A percentile compares a stretch with the other conserved stretches of the same genome.
Evolutionary conservation across 2,797 vertebrate species (phyloP).

Genomic region (Chelidonichthys spinosus): DNA sequence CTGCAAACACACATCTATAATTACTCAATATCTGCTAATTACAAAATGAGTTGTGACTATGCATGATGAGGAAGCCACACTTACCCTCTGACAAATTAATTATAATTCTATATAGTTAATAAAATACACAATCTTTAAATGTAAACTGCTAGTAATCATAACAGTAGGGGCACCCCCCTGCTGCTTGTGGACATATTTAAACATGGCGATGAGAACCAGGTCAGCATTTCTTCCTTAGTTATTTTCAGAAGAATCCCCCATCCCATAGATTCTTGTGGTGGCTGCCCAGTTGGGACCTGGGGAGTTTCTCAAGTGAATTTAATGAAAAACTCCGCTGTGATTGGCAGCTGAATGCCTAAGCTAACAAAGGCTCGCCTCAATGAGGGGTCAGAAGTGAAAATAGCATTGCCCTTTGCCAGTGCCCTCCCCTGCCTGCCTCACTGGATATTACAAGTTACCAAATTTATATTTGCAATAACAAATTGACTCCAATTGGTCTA

Average conservation of each 20-base stretch:
- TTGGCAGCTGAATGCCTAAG: conserved; percentile 88
- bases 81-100: conserved; percentile 1
- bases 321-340: conserved; percentile 89
- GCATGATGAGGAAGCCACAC: conserved; percentile 11
- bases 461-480: conserved; percentile 90
- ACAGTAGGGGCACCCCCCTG: background rate
- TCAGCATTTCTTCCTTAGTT: conserved; percentile 54
- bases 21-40: conserved; percentile 31
- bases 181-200: conserved; percentile 39
- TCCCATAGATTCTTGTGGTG: conserved; percentile 72
- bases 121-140: background rate
- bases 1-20: conserved; percentile 12
- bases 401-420: conserved; percentile 84
- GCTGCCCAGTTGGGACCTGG: conserved; percentile 75
- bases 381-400: conserved; percentile 87
- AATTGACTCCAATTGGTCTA: conserved; percentile 88
- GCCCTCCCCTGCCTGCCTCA: conserved; percentile 80
- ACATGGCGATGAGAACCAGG: conserved; percentile 53
- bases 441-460: conserved; percentile 88
- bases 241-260: conserved; percentile 65
- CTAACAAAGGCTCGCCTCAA: conserved; percentile 82
- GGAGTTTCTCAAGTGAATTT: conserved; percentile 84
- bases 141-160: conserved; percentile 1
- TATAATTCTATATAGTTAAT: background rate
- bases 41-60: conserved; percentile 24